A percentile compares a stretch with the other conserved stretches of the same genome.
phyloP scores from a whole-genome alignment of 2,888 invertebrate species.

The Drosophila vallismaia region DNA sequence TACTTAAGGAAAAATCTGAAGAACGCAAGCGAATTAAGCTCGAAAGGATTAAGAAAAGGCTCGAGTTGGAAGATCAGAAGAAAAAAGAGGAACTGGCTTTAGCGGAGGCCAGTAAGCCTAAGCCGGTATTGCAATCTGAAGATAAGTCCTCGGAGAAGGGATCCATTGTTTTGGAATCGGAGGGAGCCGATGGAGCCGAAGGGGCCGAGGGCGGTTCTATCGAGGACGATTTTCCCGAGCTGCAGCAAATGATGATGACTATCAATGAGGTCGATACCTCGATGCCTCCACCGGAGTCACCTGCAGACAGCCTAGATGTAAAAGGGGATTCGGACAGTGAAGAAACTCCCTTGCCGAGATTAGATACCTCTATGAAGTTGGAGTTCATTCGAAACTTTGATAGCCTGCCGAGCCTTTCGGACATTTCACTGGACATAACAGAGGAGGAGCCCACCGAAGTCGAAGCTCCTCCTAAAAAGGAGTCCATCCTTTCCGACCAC shows the following conservation, averaged over 20 bases:
- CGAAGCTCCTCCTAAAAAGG: background rate
- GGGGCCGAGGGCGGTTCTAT: background rate
- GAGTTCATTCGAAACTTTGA: constrained; percentile 25
- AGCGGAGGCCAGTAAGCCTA: background rate
- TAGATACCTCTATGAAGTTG: constrained; percentile 3
- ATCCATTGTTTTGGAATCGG: background rate
- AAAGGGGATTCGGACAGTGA: constrained; percentile 9
- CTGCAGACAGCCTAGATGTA: background rate
- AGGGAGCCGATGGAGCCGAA: background rate
- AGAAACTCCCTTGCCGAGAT: constrained; percentile 7
- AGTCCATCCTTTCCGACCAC: background rate
- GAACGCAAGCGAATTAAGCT: constrained; percentile 26
- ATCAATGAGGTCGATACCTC: background rate
- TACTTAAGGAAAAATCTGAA: background rate
- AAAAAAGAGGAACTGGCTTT: background rate
- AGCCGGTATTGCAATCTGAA: background rate
- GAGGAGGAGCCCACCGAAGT: background rate
- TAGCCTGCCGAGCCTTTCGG: constrained; percentile 27
- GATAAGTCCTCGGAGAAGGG: constrained; percentile 1
- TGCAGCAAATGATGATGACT: background rate
- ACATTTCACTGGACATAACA: constrained; percentile 21
- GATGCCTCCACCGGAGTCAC: background rate
- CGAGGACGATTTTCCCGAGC: background rate
- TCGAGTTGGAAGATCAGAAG: background rate
- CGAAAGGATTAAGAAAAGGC: constrained; percentile 11